phyloP scores from a whole-genome alignment of 2,113 vertebrate species.

The Uria lomvia region DNA sequence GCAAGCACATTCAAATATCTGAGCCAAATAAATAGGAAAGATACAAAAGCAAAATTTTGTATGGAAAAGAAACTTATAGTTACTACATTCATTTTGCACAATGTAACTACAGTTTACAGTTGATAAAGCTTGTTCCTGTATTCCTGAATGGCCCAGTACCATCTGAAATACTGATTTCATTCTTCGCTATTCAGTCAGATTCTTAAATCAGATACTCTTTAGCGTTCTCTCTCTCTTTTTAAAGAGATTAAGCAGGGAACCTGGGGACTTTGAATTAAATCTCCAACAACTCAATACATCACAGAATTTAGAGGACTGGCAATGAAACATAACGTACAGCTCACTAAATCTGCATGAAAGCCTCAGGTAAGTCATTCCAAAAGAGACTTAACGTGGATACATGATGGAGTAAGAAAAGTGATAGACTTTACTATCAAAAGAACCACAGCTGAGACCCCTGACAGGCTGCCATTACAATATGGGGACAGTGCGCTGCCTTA shows the following conservation, averaged over 20 bases:
- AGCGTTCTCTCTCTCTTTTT: neutral
- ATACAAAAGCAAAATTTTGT: neutral
- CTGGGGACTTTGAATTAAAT: neutral
- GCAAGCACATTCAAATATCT: conserved; percentile 21
- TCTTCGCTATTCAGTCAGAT: neutral
- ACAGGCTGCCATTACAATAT: neutral
- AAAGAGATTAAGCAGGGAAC: neutral
- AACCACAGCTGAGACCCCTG: neutral
- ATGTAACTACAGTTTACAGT: neutral
- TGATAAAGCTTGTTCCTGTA: neutral
- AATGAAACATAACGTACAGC: neutral
- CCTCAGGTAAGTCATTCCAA: neutral
- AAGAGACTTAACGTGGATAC: neutral
- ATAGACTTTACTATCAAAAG: neutral
- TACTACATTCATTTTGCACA: neutral
- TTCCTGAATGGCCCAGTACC: neutral
- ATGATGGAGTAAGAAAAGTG: neutral
- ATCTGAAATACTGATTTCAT: neutral
- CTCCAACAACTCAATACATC: neutral
- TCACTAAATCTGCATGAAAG: neutral
- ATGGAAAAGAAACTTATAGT: neutral
- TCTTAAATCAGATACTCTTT: neutral
- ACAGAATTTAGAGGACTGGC: neutral
- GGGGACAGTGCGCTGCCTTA: neutral
- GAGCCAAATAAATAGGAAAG: neutral